Conservation (phyloP, 2,888 invertebrate species). For the Slavum lentiscoides region DNA sequence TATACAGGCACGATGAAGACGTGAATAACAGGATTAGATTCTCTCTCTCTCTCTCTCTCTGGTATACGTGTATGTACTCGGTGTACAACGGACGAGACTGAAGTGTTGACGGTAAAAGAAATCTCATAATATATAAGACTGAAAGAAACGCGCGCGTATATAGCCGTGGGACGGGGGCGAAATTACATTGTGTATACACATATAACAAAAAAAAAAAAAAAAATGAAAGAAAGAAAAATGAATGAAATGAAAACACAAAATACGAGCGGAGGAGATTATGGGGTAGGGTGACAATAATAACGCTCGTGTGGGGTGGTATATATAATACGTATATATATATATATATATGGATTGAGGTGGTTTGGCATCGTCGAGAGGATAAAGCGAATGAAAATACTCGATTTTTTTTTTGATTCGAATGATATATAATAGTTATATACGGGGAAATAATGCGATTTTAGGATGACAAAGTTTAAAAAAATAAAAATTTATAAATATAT, state of each 20-base stretch:
- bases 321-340: neutral
- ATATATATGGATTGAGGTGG: too few relatives aligned
- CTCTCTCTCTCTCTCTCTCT: too few relatives aligned
- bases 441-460: conserved; percentile 3
- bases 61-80: too few relatives aligned
- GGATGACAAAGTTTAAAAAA: neutral
- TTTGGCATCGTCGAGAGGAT: conserved; percentile 9
- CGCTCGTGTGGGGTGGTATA: neutral
- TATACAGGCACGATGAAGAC: too few relatives aligned
- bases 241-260: conserved; percentile 29
- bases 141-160: neutral
- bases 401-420: neutral
- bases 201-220: neutral
- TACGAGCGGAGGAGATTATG: conserved; percentile 25
- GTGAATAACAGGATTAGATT: too few relatives aligned
- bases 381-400: conserved; percentile 11
- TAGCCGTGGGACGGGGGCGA: neutral
- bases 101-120: conserved; percentile 42
- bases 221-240: neutral
- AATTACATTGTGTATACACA: conserved; percentile 27
- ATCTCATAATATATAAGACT: neutral
- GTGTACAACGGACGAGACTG: neutral
- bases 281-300: conserved; percentile 6
- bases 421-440: neutral
- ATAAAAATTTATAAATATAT: neutral